Percentiles rank a stretch among this genome's conserved stretches.
phyloP scores from a whole-genome alignment of 1,140 invertebrate species.

The Triops cancriformis region DNA sequence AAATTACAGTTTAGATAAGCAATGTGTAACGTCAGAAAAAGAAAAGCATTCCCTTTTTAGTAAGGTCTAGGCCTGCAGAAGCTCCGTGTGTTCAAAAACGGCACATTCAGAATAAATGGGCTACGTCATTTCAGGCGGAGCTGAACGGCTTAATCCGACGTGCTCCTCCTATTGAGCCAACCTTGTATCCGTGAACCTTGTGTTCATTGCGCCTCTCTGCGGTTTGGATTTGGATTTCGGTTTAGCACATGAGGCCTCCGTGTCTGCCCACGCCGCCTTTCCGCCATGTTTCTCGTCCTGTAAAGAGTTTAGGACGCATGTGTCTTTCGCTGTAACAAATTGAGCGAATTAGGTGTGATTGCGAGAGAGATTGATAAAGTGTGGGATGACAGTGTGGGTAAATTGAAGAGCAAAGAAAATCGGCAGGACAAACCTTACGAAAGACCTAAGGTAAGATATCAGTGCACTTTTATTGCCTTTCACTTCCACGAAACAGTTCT shows the following conservation, averaged over 20 bases:
- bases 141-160: no score
- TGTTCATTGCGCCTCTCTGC: neutral
- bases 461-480: constrained; percentile 6
- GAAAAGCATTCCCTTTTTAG: no score
- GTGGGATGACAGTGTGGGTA: constrained; percentile 27
- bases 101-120: no score
- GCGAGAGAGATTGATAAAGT: constrained; percentile 16
- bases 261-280: neutral
- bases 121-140: no score
- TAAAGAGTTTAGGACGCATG: constrained; percentile 11
- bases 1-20: no score
- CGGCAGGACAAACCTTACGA: constrained; percentile 24
- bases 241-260: neutral
- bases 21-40: no score
- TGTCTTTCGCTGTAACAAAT: constrained; percentile 9
- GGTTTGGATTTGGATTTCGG: constrained; percentile 18
- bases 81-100: no score
- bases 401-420: constrained; percentile 23
- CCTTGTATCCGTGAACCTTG: no score
- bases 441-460: constrained; percentile 24
- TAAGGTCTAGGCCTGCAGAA: no score
- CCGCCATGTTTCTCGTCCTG: constrained; percentile 20
- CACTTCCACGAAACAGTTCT: neutral
- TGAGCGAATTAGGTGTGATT: constrained; percentile 13
- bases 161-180: no score